Conservation (phyloP, 2,797 vertebrate species). For the Simalia tracyae region DNA sequence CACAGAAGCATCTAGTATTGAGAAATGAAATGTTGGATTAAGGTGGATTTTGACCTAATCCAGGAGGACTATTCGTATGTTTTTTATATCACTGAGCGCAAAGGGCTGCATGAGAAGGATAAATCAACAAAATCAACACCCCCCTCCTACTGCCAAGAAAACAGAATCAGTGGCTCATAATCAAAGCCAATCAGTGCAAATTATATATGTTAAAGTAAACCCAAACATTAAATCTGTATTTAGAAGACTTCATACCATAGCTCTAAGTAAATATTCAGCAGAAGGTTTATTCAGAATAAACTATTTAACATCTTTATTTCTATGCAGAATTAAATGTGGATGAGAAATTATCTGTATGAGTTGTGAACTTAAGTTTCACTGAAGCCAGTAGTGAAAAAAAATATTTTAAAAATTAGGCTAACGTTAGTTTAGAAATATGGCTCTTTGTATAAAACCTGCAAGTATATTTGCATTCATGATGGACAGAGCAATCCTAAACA, state of each 20-base stretch:
- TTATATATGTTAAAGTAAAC: not conserved
- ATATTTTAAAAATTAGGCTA: not conserved
- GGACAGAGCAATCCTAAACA: conserved; percentile 9
- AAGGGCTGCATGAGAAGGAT: not conserved
- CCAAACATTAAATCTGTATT: not conserved
- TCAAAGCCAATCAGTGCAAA: not conserved
- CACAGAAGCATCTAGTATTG: not conserved
- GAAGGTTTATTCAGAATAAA: not conserved
- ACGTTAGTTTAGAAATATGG: conserved; percentile 20
- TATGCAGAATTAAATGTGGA: not conserved
- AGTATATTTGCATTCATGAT: not conserved
- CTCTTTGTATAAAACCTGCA: conserved; percentile 1
- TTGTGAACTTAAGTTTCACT: not conserved
- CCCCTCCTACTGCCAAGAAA: not conserved
- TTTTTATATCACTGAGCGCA: not conserved
- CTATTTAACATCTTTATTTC: not conserved
- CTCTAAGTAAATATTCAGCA: not conserved
- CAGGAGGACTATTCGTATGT: not conserved
- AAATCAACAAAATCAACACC: not conserved
- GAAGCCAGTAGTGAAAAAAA: not conserved
- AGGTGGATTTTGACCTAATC: not conserved
- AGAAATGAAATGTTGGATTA: not conserved
- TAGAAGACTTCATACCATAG: not conserved
- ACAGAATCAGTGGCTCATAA: not conserved
- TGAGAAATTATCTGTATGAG: not conserved